Evolutionary conservation across 2,888 invertebrate genomes (phyloP), one percentile per base, ranked within the genome.

Genomic region (Rapana venosa): DNA sequence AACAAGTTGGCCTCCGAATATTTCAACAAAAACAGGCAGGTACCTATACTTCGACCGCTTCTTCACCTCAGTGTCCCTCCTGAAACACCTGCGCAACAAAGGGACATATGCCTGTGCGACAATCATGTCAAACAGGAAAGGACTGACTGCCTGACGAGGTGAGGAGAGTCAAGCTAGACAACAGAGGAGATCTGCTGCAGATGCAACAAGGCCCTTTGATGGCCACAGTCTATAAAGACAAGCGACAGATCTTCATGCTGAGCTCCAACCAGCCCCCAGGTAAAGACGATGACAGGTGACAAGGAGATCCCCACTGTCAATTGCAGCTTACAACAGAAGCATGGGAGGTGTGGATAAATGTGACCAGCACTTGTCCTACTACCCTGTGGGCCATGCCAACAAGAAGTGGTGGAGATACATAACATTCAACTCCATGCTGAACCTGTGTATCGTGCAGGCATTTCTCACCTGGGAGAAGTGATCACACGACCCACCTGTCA

Each of bases 231-330:
- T 70, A 87, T 22, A 70, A 87, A 87, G 70, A 87, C 36, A 87
- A 70, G 26, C 17, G 87, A 1, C 87, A 86, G 77, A 87, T 35
- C 26, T n/a, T 70, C 26, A 70, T 87, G 70, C 87, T 70, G 26
- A 56, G 56, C 87, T 61, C 26, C 87, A 87, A 87, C 70, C 35
- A 22, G 22, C 35, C 66, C 87, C 87, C n/a, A n/a, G 35, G 66
- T 66, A 35, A 58, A 56, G 17, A 56, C 70, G n/a, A n/a, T n/a
- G n/a, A n/a, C n/a, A n/a, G 87, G 30, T 11, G 87, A 70, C 66
- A 70, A 87, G 70, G 70, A 20, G 8, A 87, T n/a, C n/a, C 87
- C 87, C 32, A 87, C 87, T 70, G 61, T 87, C 87, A n/a, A 87
- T 87, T 26, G 20, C 36, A 11, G 81, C 20, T 20, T 36, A 81